A percentile compares a stretch with the other conserved stretches of the same genome.
phyloP scores from a whole-genome alignment of 2,888 invertebrate species.

The Acrocyrtus sp. region DNA sequence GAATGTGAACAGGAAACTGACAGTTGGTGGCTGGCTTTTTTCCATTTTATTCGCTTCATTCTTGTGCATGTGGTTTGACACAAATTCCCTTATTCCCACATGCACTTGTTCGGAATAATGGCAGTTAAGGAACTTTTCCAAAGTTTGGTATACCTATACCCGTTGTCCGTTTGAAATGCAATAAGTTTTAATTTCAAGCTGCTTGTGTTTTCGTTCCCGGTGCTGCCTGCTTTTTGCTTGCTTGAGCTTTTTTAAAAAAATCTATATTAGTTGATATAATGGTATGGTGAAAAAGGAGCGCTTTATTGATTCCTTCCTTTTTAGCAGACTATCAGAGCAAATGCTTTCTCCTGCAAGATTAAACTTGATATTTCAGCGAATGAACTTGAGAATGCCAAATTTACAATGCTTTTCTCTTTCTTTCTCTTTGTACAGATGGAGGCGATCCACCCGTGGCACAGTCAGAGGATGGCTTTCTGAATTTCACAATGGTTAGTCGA shows the following conservation, averaged over 20 bases:
- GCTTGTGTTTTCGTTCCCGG: no score
- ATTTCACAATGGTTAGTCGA: slow-evolving; percentile 81
- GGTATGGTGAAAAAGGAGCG: no score
- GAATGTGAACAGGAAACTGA: not conserved
- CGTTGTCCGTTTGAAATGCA: not conserved
- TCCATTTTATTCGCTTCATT: not conserved
- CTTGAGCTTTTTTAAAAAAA: no score
- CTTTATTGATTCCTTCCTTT: no score
- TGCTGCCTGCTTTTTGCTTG: no score
- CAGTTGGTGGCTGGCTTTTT: slow-evolving; percentile 1
- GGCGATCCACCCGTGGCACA: slow-evolving; percentile 71
- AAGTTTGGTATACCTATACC: slow-evolving; percentile 2
- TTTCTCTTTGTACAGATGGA: slow-evolving; percentile 60
- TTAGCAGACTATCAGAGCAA: no score
- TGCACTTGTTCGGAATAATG: slow-evolving; percentile 33
- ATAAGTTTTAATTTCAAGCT: slow-evolving; percentile 15
- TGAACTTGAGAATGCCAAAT: no score
- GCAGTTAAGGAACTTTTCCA: slow-evolving; percentile 8
- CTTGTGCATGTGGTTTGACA: slow-evolving; percentile 24
- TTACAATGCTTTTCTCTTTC: slow-evolving; percentile 24
- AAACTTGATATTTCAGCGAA: no score
- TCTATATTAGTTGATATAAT: no score
- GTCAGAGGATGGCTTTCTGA: slow-evolving; percentile 82
- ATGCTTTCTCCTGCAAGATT: no score
- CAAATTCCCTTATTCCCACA: slow-evolving; percentile 44